Base-by-base conservation (phyloP, 2,888 invertebrate genomes). In the Macaria notata region DNA sequence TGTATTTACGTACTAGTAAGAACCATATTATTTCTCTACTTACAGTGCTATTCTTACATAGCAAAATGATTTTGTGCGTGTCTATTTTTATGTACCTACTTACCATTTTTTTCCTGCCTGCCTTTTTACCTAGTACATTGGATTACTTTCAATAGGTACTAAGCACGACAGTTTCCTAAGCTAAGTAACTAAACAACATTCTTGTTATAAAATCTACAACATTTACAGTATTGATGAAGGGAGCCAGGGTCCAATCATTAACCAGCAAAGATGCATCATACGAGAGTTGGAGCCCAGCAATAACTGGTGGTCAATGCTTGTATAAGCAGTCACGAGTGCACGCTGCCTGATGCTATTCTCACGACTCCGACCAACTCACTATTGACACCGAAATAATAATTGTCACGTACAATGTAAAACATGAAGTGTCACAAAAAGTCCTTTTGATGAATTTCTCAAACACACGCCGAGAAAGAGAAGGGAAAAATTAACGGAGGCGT, bases 351-450 rank as follows among this genome's bases (percentile, higher is more conserved):
- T 76, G 71, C 69, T 69, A 71, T 73, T 73, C 76, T 76, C 76
- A 76, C 79, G 79, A 78, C 73, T 74, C 48, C 56, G 19, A 43
- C 49, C 42, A 54, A 49, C 75, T 69, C 70, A 71, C 73, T 68
- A 75, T 72, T 76, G 73, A 75, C 76, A 74, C 73, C 73, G 59
- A 72, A 77, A 73, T 73, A 70, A 75, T 71, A 74, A 73, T 72
- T 75, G 70, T 74, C 76, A 75, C 71, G 70, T 77, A 65, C 60
- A 67, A 69, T 69, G 69, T 73, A 70, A 76, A 70, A 72, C 65
- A 71, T 62, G 61, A 68, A 59, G 61, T 65, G 69, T 72, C 68
- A 71, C 62, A 61, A 64, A 56, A 63, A 56, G 56, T 57, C 54
- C 60, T 62, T 63, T 52, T 56, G 49, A 68, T 65, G 58, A 64